These are phyloP conservation scores for Hermaeophaga mercurialis DNA, from an alignment of 2,888 invertebrate genomes.

Conservation along the genomic window DNA sequence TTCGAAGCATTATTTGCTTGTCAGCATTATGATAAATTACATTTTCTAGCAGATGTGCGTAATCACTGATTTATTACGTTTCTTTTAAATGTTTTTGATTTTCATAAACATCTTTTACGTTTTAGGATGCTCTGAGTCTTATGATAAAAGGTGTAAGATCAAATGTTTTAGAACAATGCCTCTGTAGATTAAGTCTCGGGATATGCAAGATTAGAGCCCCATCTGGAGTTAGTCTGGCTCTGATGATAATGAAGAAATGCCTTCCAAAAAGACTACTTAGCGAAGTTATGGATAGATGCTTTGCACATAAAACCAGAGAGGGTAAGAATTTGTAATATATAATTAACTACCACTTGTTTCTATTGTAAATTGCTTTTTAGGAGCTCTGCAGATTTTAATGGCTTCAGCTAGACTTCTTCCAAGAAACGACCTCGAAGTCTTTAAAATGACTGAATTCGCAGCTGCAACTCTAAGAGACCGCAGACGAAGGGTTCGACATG, in stretches of 20 bases:
- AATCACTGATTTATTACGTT: no score
- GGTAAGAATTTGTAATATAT: constrained; percentile 30
- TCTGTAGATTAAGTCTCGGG: constrained; percentile 57
- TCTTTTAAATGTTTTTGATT: background rate
- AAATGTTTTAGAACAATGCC: constrained; percentile 53
- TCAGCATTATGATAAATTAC: constrained; percentile 40
- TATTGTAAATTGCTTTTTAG: constrained; percentile 29
- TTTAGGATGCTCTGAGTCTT: constrained; percentile 48
- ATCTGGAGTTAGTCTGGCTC: constrained; percentile 59
- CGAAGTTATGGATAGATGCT: constrained; percentile 57
- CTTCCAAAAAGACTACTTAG: constrained; percentile 54
- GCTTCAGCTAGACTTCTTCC: constrained; percentile 79
- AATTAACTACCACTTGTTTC: background rate
- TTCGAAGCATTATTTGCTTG: constrained; percentile 44
- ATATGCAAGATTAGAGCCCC: constrained; percentile 60
- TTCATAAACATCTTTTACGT: background rate
- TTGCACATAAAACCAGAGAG: constrained; percentile 43
- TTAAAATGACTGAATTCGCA: constrained; percentile 51
- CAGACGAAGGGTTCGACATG: constrained; percentile 78
- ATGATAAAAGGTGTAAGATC: constrained; percentile 46
- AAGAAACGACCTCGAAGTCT: constrained; percentile 72
- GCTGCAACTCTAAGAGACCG: constrained; percentile 58
- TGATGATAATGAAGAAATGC: constrained; percentile 61
- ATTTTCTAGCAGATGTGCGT: constrained; percentile 42
- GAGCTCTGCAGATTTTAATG: constrained; percentile 60